A percentile compares a stretch with the other conserved stretches of the same genome.
Conservation (phyloP, 2,888 invertebrate species). For the Temnothorax rugatulus region DNA sequence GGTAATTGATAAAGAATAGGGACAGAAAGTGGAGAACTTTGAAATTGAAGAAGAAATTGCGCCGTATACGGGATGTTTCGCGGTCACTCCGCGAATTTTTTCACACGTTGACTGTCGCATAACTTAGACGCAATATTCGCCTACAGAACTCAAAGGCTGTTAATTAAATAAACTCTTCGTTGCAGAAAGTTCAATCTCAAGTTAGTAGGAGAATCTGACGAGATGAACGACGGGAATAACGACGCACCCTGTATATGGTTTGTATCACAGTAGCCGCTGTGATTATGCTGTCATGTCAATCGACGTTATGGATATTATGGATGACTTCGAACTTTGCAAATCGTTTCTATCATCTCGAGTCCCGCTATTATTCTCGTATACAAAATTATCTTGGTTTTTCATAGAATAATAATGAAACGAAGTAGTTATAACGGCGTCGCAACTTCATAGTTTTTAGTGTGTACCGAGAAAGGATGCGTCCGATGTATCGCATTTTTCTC, state of each 20-base stretch:
- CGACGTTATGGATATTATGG: conserved; percentile 30
- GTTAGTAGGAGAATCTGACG: neutral
- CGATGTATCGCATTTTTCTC: conserved; percentile 35
- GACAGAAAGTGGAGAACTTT: conserved; percentile 5
- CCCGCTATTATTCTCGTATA: neutral
- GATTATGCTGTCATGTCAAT: conserved; percentile 56
- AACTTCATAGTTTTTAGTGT: neutral
- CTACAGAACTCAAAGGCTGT: neutral
- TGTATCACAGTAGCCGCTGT: conserved; percentile 22
- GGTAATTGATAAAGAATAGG: conserved; percentile 20
- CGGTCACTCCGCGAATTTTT: neutral
- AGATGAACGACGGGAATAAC: neutral
- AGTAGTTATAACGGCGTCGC: neutral
- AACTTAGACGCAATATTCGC: neutral
- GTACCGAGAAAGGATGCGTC: conserved; percentile 36
- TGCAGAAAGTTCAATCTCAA: neutral
- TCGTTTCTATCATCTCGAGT: conserved; percentile 16
- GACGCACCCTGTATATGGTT: conserved; percentile 21
- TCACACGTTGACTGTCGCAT: neutral
- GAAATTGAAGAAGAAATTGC: neutral
- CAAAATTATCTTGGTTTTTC: neutral
- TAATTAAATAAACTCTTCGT: neutral
- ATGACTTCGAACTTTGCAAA: conserved; percentile 22
- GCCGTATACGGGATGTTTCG: conserved; percentile 24
- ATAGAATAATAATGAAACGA: neutral